Evolutionary conservation across 2,113 vertebrate genomes (phyloP), one percentile per base, ranked within the genome.

Genomic region (Otus sunia): DNA sequence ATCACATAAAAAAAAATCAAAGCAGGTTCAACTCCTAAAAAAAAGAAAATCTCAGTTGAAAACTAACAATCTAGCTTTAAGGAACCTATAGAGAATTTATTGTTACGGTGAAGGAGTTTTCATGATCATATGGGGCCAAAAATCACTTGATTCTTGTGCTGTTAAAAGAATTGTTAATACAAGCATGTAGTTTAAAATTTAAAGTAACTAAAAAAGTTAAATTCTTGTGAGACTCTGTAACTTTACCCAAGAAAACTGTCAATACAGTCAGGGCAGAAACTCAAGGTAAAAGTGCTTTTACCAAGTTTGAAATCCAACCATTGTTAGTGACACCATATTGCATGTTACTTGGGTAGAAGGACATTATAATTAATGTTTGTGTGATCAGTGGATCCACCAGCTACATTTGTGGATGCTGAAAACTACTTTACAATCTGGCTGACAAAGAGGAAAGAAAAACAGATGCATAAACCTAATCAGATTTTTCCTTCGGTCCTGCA

Each of bases 1-100:
- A 89, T 92, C 90, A 91, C 72, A 81, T 88, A 37, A 4, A 81
- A 86, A 82, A 93, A 92, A 87, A 86, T 55, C 62, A 86, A 83
- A 84, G 49, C 34, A 68, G 11, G 30, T 86, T 92, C 69, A 91
- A n/a, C 49, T 67, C 41, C 39, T 67, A 16, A 39, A 59, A 56
- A 69, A 86, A 66, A 47, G 17, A 68, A 63, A n/a, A 32, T 5
- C 25, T 88, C 60, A 1, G 47, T 22, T 83, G 76, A 74, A 83
- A 80, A 67, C 47, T 69, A 86, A 67, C 10, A 47, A 16, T 58
- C 12, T 43, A 80, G n/a, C 23, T 88, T 90, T 88, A 63, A 74
- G 63, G 47, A 69, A 67, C 67, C 75, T 66, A 9, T 18, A 76
- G 71, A 66, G 26, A 66, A 92, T 72, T 86, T 83, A 77, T 43